Evolutionary conservation across 2,797 vertebrate genomes (phyloP).

Genomic region (Poeciliopsis presidionis): DNA sequence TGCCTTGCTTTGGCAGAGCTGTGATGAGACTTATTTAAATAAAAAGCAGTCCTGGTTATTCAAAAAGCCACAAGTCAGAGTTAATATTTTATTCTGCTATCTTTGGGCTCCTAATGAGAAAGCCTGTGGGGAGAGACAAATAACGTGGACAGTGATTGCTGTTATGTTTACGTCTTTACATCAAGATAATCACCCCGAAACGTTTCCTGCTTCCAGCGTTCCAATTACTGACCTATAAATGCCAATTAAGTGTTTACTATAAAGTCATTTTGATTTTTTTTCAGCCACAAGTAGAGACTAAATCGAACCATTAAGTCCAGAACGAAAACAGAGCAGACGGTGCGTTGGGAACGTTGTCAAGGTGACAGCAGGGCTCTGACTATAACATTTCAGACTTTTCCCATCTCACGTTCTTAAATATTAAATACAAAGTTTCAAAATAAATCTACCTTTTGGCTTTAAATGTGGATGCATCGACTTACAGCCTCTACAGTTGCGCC

Average conservation of each 20-base stretch:
- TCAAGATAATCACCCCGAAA: constrained; percentile 38
- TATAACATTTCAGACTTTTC: background rate
- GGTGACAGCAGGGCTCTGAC: constrained; percentile 44
- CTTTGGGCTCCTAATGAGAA: constrained; percentile 19
- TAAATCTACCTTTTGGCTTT: background rate
- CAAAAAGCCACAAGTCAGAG: background rate
- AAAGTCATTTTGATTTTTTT: constrained; percentile 26
- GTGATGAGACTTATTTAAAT: constrained; percentile 11
- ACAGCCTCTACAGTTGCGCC: background rate
- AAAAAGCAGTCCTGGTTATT: constrained; percentile 15
- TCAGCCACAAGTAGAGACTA: background rate
- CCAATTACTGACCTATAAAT: constrained; percentile 43
- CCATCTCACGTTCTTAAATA: background rate
- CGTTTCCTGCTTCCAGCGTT: constrained; percentile 17
- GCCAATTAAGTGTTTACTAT: constrained; percentile 29
- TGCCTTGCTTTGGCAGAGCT: background rate
- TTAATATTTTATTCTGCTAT: constrained; percentile 1
- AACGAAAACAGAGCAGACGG: constrained; percentile 35
- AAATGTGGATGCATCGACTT: background rate
- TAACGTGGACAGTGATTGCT: constrained; percentile 33
- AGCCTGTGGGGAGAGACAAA: background rate
- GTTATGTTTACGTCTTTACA: constrained; percentile 32
- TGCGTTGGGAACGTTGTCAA: constrained; percentile 55
- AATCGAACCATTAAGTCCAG: constrained; percentile 32
- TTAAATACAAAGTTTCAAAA: background rate